Base-by-base conservation (phyloP, 1,140 invertebrate genomes). In the Drosophila carrolli region DNA sequence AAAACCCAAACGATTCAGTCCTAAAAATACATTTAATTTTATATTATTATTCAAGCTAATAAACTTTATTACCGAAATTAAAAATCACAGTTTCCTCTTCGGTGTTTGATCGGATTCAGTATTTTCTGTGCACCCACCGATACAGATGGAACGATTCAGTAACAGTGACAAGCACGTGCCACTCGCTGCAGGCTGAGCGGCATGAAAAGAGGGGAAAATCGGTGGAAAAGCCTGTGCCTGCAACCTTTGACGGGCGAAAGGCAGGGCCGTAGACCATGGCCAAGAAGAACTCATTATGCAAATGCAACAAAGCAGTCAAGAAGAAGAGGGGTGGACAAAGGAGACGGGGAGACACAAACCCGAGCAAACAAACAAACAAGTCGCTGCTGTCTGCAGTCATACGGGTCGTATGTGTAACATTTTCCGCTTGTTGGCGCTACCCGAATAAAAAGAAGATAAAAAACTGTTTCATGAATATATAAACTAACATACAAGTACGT, bases 331-430 rank as follows among this genome's bases (percentile, higher is more conserved):
- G n/a, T n/a, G 6, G 35, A 40, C 13, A 40, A 14, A 9, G 4
- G 4, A 41, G 2, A 1, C 10, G 5, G 19, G 27, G 47, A 46
- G 35, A 54, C 35, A 58, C 46, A 32, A 54, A 47, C 37, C 23
- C 47, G 14, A 65, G 58, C 60, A 46, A 51, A 70, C 47, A 65
- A 65, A 46, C 66, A 73, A 63, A 76, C 60, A 51, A 53, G 48
- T 58, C 59, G 67, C 50, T 71, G 50, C 44, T 48, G 53, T 37
- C 41, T 50, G 51, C 50, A 19, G 50, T 50, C 47, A 73, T 19
- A 75, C 58, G 54, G 40, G 73, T 46, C 73, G 80, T 83, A 81
- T 88, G 84, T 89, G 84, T 78, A 78, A 72, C 48, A 75, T 80
- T 71, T 70, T 59, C 38, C 60, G 55, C 67, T 62, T 14, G 53